Conservation (phyloP, 2,888 invertebrate genomes). For the Megaustenia siamemsis region DNA sequence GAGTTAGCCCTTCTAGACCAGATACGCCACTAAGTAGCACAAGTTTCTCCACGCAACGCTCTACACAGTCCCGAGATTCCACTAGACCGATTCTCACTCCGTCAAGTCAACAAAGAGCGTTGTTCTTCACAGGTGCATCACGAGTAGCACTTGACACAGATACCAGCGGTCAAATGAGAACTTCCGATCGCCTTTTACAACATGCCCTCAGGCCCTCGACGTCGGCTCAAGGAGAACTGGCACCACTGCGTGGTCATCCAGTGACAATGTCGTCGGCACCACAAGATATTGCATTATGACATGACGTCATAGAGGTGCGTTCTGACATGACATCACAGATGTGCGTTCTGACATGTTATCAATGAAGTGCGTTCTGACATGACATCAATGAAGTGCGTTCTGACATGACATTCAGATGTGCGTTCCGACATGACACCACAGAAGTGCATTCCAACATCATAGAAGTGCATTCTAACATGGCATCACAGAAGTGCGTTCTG, state of each 20-base stretch:
- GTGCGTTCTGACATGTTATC: too few species aligned
- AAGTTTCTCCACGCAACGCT: not conserved
- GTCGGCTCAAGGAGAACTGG: not conserved
- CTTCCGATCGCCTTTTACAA: not conserved
- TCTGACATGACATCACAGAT: too few species aligned
- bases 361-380: too few species aligned
- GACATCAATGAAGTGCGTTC: too few species aligned
- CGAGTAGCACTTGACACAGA: not conserved
- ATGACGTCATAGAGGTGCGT: too few species aligned
- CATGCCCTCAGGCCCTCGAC: not conserved
- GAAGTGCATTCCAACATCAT: too few species aligned
- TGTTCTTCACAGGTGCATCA: not conserved
- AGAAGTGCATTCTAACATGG: too few species aligned
- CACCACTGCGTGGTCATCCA: not conserved
- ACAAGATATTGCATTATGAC: too few species aligned
- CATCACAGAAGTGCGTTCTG: too few species aligned
- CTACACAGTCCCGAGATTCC: not conserved
- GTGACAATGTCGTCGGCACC: not conserved
- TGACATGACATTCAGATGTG: too few species aligned
- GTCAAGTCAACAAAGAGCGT: not conserved
- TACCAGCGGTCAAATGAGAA: too few species aligned
- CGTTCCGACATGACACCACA: too few species aligned
- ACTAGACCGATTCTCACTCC: not conserved
- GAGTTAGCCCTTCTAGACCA: not conserved
- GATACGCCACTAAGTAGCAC: conserved; percentile 3